phyloP scores from a whole-genome alignment of 2,888 invertebrate genomes.

The Pollenia amentaria region DNA sequence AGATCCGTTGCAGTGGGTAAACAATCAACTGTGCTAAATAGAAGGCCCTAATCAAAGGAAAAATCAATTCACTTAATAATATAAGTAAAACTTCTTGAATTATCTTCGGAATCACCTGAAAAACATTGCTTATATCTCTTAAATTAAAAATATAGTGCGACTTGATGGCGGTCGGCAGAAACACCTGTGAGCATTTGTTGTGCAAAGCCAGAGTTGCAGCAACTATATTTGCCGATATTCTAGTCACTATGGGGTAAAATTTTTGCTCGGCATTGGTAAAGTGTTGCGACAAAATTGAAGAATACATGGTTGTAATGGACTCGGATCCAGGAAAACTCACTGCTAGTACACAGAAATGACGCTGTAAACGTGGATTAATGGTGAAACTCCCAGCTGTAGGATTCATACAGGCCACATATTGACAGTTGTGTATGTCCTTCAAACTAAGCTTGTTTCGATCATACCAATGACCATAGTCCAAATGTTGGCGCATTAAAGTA shows the following conservation, averaged over 20 bases:
- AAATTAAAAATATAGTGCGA: constrained; percentile 99
- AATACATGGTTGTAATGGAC: constrained; percentile 94
- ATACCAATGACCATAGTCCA: constrained; percentile 98
- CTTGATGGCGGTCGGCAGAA: constrained; percentile 97
- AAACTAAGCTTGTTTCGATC: constrained; percentile 94
- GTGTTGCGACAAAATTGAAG: constrained; percentile 94
- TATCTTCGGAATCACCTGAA: constrained; percentile 87
- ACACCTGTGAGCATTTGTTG: constrained; percentile 93
- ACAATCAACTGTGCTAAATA: constrained; percentile 96
- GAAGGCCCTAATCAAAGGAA: constrained; percentile 89
- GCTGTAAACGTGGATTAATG: constrained; percentile 96
- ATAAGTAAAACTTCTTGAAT: not conserved
- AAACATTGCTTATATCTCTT: constrained; percentile 96
- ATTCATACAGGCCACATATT: constrained; percentile 99
- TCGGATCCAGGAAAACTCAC: constrained; percentile 92
- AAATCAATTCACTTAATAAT: not conserved
- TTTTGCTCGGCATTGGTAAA: constrained; percentile 92
- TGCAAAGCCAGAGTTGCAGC: constrained; percentile 93
- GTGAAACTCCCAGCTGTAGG: constrained; percentile 99
- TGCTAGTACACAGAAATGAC: constrained; percentile 95
- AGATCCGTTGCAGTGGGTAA: constrained; percentile 92
- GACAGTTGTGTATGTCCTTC: constrained; percentile 98
- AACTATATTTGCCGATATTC: constrained; percentile 90
- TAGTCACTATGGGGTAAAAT: constrained; percentile 89
- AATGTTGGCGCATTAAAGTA: constrained; percentile 96